Percentiles rank a stretch among this genome's conserved stretches.
Evolutionary conservation across 2,888 invertebrate genomes (phyloP).

Genomic region (Blera fallax): DNA sequence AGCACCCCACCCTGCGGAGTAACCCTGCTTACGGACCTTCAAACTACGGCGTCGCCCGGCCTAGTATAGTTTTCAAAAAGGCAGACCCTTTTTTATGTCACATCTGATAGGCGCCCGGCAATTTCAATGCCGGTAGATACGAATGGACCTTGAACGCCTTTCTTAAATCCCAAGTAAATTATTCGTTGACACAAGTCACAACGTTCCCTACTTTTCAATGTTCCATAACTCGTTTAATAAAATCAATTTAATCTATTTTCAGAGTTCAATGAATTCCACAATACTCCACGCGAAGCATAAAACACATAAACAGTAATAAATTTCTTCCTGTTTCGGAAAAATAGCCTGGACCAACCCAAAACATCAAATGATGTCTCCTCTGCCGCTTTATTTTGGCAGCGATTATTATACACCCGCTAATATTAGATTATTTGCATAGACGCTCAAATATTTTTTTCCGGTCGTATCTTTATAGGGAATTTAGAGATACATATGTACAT

Average conservation of each 20-base stretch:
- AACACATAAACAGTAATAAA: neutral
- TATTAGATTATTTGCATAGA: slow-evolving; percentile 45
- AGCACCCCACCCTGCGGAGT: too few relatives aligned
- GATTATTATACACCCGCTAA: slow-evolving; percentile 21
- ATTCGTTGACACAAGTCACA: too few relatives aligned
- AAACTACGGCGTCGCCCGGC: too few relatives aligned
- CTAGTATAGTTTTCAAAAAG: too few relatives aligned
- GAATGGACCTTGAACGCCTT: too few relatives aligned
- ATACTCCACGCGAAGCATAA: neutral
- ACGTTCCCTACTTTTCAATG: too few relatives aligned
- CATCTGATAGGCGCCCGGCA: too few relatives aligned
- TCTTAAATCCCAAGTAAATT: too few relatives aligned
- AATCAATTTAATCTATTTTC: slow-evolving; percentile 7
- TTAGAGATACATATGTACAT: neutral
- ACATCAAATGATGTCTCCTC: neutral
- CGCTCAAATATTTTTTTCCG: slow-evolving; percentile 17
- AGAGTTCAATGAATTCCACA: slow-evolving; percentile 2
- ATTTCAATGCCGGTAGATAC: too few relatives aligned
- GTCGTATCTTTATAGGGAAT: slow-evolving; percentile 13
- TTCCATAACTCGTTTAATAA: too few relatives aligned
- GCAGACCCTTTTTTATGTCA: too few relatives aligned
- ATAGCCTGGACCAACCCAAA: neutral
- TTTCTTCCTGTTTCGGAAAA: neutral
- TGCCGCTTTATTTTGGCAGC: neutral
- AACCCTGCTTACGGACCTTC: too few relatives aligned